Evolutionary conservation across 2,888 invertebrate species (phyloP), one percentile per base, ranked within the genome.

Genomic region (Vandiemenella viatica): DNA sequence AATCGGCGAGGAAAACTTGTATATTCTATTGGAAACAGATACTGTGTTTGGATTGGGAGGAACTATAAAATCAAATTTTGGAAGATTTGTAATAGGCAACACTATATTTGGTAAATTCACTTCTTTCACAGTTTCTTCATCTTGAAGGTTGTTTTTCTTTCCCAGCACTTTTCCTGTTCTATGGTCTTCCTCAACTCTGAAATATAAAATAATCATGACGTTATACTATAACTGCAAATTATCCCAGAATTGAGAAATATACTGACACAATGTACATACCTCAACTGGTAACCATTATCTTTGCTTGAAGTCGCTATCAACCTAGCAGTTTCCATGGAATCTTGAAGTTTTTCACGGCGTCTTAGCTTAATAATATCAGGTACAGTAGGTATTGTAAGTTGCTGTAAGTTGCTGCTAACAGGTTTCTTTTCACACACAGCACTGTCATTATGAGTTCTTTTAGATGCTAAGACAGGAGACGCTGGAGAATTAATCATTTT

Each of bases 321-420:
- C 26, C 80, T 67, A 10, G 77, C 79, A 7, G 72, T 69, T 50
- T 72, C 73, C 1, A 80, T 79, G 5, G 75, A 71, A 57, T 72
- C 73, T 57, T 78, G 77, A 45, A 79, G 62, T 42, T 72, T 75
- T 67, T 63, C 73, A 66, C 64, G 73, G 50, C 72, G 69, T 60
- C 76, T 77, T 58, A 80, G 65, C 53, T 73, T 72, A 37, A 80
- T 60, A 50, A 80, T 65, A 57, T 79, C 77, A 3, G 79, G 72
- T 58, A 79, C 74, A 3, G 75, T 73, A 5, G 80, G 80, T 43
- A 80, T 73, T 53, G 73, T 69, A 13, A 79, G 50, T 42, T 17
- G 42, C 20, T 21, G 17, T 21, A 20, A 10, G n/a, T n/a, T n/a
- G 6, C 13, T 13, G 5, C 19, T 19, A 13, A 21, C 42, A 42